Conservation (phyloP, 2,113 vertebrate species). For the Coptodon rendalli region DNA sequence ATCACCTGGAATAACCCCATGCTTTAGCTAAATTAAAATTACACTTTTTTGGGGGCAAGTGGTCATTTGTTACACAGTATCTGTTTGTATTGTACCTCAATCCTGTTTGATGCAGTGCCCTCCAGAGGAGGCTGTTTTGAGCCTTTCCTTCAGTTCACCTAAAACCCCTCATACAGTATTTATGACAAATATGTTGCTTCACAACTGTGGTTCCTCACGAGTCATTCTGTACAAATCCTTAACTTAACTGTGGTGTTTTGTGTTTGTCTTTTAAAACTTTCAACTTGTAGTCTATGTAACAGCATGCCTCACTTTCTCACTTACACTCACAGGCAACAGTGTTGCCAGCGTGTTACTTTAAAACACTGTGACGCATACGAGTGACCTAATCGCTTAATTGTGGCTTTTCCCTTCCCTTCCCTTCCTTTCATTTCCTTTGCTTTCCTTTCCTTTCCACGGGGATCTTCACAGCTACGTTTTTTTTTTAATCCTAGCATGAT, state of each 20-base stretch:
- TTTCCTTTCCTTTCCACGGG: not conserved
- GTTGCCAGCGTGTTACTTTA: not conserved
- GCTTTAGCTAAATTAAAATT: not conserved
- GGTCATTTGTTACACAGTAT: not conserved
- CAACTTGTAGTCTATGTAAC: not conserved
- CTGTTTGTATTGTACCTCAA: not conserved
- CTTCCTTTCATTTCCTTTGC: not conserved
- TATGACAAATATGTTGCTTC: not conserved
- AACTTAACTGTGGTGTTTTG: not conserved
- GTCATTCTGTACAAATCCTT: not conserved
- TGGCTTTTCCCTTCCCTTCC: not conserved
- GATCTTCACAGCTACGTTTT: not conserved
- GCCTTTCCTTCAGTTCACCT: not conserved
- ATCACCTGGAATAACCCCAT: not conserved
- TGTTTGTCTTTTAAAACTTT: not conserved
- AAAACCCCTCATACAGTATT: not conserved
- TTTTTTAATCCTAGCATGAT: not conserved
- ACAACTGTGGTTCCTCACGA: not conserved
- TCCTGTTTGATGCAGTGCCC: not conserved
- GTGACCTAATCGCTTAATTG: not conserved
- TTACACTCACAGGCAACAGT: not conserved
- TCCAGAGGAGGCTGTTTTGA: not conserved
- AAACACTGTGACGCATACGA: not conserved
- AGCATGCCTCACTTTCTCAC: not conserved
- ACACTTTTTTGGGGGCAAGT: not conserved